phyloP scores from a whole-genome alignment of 2,888 invertebrate genomes.

The Pristionchus fissidentatus region DNA sequence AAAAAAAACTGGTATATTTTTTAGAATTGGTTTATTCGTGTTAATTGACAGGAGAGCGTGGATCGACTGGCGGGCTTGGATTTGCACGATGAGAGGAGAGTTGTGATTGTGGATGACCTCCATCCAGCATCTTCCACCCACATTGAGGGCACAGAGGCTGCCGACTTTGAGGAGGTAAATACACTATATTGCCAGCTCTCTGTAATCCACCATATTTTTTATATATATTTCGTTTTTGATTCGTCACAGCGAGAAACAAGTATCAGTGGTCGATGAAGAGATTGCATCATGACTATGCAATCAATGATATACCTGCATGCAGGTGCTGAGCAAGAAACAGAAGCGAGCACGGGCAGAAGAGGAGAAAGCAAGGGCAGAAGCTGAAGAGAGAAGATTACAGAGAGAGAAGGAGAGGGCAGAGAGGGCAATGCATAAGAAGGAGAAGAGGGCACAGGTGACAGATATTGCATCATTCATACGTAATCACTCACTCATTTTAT shows the following conservation, averaged over 20 bases:
- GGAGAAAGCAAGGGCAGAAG: constrained; percentile 53
- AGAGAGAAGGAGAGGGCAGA: constrained; percentile 52
- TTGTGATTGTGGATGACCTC: constrained; percentile 61
- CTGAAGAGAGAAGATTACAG: constrained; percentile 48
- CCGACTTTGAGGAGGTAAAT: constrained; percentile 63
- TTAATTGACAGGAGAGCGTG: constrained; percentile 45
- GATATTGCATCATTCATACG: no score
- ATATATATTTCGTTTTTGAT: no score
- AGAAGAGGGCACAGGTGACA: constrained; percentile 39
- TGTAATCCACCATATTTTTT: no score
- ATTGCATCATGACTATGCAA: no score
- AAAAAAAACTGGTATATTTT: neutral
- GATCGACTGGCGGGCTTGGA: constrained; percentile 80
- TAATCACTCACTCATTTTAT: neutral
- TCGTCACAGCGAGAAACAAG: no score
- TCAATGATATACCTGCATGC: neutral
- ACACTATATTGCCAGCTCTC: no score
- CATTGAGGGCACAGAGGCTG: constrained; percentile 26
- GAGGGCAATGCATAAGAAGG: constrained; percentile 45
- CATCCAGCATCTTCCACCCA: constrained; percentile 49
- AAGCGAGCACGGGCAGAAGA: constrained; percentile 54
- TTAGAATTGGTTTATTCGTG: neutral
- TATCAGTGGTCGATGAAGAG: no score
- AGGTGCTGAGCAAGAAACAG: constrained; percentile 53
- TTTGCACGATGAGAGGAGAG: constrained; percentile 75